Percentiles rank a stretch among this genome's conserved stretches.
Evolutionary conservation across 2,888 invertebrate species (phyloP).

Genomic region (Ferrisia virgata): DNA sequence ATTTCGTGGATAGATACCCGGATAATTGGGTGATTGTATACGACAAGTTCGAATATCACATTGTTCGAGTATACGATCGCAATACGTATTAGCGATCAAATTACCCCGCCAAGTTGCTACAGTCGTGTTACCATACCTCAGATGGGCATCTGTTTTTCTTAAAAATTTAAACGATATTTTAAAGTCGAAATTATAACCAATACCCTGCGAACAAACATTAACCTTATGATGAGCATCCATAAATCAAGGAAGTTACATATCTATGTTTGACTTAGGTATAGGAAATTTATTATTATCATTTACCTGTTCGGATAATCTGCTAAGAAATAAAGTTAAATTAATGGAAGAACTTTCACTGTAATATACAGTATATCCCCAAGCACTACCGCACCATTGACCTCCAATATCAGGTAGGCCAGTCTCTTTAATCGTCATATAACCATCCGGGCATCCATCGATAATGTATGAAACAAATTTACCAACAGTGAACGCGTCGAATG

Average conservation of each 20-base stretch:
- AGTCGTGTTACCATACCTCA: constrained; percentile 73
- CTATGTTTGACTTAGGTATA: not conserved
- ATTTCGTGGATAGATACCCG: constrained; percentile 83
- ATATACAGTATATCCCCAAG: constrained; percentile 80
- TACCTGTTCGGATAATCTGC: constrained; percentile 72
- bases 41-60: constrained; percentile 70
- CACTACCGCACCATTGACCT: constrained; percentile 80
- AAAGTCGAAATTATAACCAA: constrained; percentile 78
- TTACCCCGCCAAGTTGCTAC: constrained; percentile 74
- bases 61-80: constrained; percentile 75
- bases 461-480: constrained; percentile 77
- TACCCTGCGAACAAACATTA: constrained; percentile 58
- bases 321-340: constrained; percentile 69
- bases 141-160: constrained; percentile 69
- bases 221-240: not conserved
- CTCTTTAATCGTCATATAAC: constrained; percentile 76
- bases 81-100: constrained; percentile 70
- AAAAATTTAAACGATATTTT: constrained; percentile 81
- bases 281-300: constrained; percentile 48
- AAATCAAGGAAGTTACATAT: no score
- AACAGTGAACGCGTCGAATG: constrained; percentile 79
- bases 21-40: constrained; percentile 85
- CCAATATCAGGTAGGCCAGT: constrained; percentile 67
- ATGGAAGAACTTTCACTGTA: constrained; percentile 78
- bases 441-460: constrained; percentile 74